phyloP scores from a whole-genome alignment of 2,888 invertebrate genomes.

The Mycogona germanica region DNA sequence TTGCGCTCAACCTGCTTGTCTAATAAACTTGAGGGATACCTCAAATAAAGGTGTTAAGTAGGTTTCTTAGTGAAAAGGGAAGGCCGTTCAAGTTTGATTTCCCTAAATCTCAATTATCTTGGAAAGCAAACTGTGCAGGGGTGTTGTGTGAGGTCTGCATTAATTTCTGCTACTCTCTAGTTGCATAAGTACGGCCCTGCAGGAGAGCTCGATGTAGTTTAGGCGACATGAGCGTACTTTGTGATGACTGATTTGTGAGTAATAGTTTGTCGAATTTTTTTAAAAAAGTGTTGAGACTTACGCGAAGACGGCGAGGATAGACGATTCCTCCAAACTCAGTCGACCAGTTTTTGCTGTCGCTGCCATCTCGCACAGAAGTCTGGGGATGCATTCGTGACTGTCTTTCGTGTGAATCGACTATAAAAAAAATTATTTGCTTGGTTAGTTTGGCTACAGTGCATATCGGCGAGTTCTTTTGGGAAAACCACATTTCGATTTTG shows the following conservation, averaged over 20 bases:
- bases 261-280: background rate
- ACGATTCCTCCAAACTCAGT: conserved; percentile 17
- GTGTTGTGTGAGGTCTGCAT: too few relatives aligned
- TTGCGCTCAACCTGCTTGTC: too few relatives aligned
- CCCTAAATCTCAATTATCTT: too few relatives aligned
- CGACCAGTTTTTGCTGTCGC: background rate
- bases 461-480: background rate
- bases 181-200: too few relatives aligned
- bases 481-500: background rate
- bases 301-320: conserved; percentile 20
- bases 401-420: conserved; percentile 20
- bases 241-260: background rate
- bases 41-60: too few relatives aligned
- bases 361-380: conserved; percentile 20
- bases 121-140: too few relatives aligned
- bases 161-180: too few relatives aligned
- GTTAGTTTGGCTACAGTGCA: background rate
- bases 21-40: too few relatives aligned
- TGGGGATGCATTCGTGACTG: conserved; percentile 19
- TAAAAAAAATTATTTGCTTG: background rate
- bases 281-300: background rate
- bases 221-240: background rate
- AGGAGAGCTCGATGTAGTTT: background rate
- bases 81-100: too few relatives aligned
- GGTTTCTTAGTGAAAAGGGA: too few relatives aligned